Percentiles rank a stretch among this genome's conserved stretches.
Conservation (phyloP, 2,888 invertebrate genomes). For the Cantharis lateralis region DNA sequence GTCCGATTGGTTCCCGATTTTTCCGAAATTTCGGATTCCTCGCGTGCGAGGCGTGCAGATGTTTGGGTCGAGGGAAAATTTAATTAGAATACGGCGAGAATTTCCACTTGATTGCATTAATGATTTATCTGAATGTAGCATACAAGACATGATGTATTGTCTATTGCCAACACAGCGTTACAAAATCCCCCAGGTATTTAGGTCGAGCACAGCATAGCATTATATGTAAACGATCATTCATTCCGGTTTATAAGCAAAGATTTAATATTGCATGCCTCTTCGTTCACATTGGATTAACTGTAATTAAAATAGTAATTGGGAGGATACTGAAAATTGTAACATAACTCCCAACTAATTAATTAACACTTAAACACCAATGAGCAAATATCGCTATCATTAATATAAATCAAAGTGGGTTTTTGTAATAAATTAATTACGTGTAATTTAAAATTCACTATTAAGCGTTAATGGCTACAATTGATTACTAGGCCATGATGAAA, state of each 20-base stretch:
- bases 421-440: conserved; percentile 16
- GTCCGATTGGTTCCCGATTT: neutral
- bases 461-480: conserved; percentile 15
- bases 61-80: conserved; percentile 5
- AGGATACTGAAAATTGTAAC: neutral
- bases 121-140: conserved; percentile 54
- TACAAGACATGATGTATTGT: conserved; percentile 55
- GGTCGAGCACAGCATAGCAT: conserved; percentile 42
- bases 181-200: conserved; percentile 55
- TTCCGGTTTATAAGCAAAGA: conserved; percentile 34
- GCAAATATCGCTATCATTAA: conserved; percentile 7
- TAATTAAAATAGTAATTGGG: conserved; percentile 6
- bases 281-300: conserved; percentile 1
- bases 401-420: conserved; percentile 19
- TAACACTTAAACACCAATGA: neutral
- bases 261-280: neutral
- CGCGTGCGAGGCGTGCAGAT: neutral
- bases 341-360: conserved; percentile 1
- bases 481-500: conserved; percentile 12
- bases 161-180: conserved; percentile 53
- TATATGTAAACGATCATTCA: conserved; percentile 41
- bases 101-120: conserved; percentile 55
- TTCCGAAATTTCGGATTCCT: neutral
- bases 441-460: conserved; percentile 17
- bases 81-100: conserved; percentile 20